Evolutionary conservation across 2,797 vertebrate species (phyloP), one percentile per base, ranked within the genome.

Genomic region (Arrhamphus sclerolepis): DNA sequence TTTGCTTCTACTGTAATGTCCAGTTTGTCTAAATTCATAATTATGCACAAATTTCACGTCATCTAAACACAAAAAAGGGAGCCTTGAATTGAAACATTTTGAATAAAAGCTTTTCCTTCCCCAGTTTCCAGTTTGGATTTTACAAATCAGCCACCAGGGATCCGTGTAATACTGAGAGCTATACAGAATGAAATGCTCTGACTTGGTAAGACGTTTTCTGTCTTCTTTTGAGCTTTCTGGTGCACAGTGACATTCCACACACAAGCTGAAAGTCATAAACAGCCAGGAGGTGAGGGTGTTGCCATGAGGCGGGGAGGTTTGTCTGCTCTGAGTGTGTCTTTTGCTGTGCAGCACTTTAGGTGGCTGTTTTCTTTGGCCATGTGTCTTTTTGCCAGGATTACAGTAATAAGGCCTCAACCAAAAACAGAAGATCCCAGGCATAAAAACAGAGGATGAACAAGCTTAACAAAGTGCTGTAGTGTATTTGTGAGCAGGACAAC

Each of bases 161-260:
- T 49, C n/a, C 49, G 43, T 19, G 44, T 46, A 2, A 50, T 24
- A 21, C 26, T 21, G 31, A 46, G 18, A 41, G 43, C 39, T 62
- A 26, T 31, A 44, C 20, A 51, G 18, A 4, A 7, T 46, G 34
- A 55, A 56, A 51, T 34, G 21, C 43, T 19, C 28, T 26, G 48
- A 18, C 52, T 66, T 29, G 29, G n/a, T 28, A 16, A 59, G 34
- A 48, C 46, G 20, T 40, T 75, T 67, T 46, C 18, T 41, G 59
- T 68, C 29, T 60, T 57, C 34, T 52, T 42, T 44, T 0, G 21
- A 20, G 56, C 52, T 77, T 63, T 80, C 24, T 75, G 53, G 22
- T 44, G 62, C 17, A 1, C 68, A 55, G 81, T 75, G 83, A 57
- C 65, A 87, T 87, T 87, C 79, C 75, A 75, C 72, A 65, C 59